Evolutionary conservation across 2,797 vertebrate genomes (phyloP).

Genomic region (Tenualosa ilisha): DNA sequence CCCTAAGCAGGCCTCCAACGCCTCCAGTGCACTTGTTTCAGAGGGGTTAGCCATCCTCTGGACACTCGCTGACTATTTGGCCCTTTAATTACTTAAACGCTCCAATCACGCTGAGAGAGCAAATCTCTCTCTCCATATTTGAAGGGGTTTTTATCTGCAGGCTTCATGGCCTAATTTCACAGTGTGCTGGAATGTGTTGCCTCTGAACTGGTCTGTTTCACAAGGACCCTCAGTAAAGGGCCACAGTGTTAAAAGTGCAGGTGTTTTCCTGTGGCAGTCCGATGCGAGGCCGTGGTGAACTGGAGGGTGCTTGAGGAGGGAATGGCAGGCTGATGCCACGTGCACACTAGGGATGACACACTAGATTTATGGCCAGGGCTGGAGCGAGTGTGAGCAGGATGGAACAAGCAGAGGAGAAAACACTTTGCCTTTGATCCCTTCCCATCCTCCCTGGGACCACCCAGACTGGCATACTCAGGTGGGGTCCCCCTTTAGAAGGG

Average conservation of each 20-base stretch:
- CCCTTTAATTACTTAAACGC: not conserved
- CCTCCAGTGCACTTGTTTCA: constrained; percentile 40
- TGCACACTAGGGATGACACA: constrained; percentile 36
- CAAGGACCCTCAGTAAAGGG: not conserved
- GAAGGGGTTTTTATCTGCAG: not conserved
- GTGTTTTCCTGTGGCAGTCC: not conserved
- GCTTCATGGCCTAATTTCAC: not conserved
- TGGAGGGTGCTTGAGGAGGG: not conserved
- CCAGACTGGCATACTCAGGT: constrained; percentile 1
- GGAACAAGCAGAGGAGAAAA: not conserved
- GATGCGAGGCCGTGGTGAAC: not conserved
- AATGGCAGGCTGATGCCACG: not conserved
- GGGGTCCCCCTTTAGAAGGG: not conserved
- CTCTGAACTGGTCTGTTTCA: not conserved
- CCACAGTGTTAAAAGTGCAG: not conserved
- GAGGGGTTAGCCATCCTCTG: constrained; percentile 35
- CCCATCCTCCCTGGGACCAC: constrained; percentile 22
- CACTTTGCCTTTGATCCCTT: not conserved
- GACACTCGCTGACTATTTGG: constrained; percentile 32
- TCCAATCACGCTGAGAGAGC: not conserved
- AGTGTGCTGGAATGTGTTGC: not conserved
- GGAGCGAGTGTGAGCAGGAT: constrained; percentile 41
- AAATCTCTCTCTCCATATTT: not conserved
- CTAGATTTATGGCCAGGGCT: constrained; percentile 39
- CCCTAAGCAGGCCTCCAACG: constrained; percentile 40